Evolutionary conservation across 2,888 invertebrate species (phyloP).

Genomic region (Cosmia pyralina): DNA sequence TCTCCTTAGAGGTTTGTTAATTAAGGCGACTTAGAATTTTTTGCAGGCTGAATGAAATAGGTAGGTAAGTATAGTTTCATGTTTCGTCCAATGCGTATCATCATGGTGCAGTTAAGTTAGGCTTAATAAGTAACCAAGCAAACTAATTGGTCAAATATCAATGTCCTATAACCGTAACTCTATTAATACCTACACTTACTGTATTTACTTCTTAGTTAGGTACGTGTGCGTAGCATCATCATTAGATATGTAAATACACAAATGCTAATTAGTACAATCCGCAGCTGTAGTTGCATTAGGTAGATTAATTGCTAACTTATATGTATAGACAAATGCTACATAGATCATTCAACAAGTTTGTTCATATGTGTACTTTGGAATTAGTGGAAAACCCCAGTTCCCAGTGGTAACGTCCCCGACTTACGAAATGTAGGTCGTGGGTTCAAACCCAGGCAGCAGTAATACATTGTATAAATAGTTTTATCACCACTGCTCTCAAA

Average conservation of each 20-base stretch:
- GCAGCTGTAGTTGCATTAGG: constrained; percentile 24
- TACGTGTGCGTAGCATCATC: constrained; percentile 2
- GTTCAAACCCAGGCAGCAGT: too few relatives aligned
- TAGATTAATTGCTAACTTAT: constrained; percentile 17
- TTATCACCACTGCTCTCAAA: too few relatives aligned
- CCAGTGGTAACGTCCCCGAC: too few relatives aligned
- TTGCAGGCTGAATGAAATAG: background rate
- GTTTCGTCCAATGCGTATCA: background rate
- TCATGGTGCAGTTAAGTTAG: background rate
- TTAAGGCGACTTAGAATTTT: background rate
- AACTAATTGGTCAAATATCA: constrained; percentile 26
- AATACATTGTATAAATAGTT: too few relatives aligned
- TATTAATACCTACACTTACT: background rate
- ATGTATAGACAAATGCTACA: background rate
- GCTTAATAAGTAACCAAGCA: background rate
- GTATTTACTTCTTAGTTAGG: constrained; percentile 8
- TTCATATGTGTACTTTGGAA: background rate
- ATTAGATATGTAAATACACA: constrained; percentile 60
- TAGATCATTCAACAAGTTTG: constrained; percentile 24
- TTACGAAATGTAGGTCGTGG: too few relatives aligned
- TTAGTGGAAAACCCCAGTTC: too few relatives aligned
- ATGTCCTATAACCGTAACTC: background rate
- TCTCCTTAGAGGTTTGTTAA: too few relatives aligned
- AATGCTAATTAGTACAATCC: constrained; percentile 54
- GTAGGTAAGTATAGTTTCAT: background rate